phyloP scores from a whole-genome alignment of 1,140 invertebrate species.

The Papilio xuthus region DNA sequence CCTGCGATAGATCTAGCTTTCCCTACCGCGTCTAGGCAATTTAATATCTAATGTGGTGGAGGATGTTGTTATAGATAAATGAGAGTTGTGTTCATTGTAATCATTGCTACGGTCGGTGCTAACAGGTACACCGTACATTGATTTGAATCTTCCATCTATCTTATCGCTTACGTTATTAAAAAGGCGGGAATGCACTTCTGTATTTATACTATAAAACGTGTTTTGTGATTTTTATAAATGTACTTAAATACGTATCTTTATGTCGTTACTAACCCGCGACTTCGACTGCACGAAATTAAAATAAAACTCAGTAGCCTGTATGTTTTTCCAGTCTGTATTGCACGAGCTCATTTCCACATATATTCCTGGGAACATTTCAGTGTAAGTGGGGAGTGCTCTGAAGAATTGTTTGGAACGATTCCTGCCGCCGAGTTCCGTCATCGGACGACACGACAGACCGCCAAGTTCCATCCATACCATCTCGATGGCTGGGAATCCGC shows the following conservation, averaged over 20 bases:
- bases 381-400: too few species aligned
- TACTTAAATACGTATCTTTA: background rate
- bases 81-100: constrained; percentile 30
- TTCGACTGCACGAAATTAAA: too few species aligned
- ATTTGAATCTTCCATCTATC: background rate
- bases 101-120: background rate
- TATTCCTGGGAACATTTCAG: too few species aligned
- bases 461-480: too few species aligned
- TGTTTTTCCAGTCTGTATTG: too few species aligned
- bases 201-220: background rate
- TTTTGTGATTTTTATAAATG: background rate
- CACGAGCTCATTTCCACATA: too few species aligned
- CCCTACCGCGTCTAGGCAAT: constrained; percentile 48
- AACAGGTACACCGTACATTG: constrained; percentile 1
- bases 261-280: too few species aligned
- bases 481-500: too few species aligned
- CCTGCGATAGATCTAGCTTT: constrained; percentile 50
- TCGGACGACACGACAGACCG: too few species aligned
- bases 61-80: constrained; percentile 39
- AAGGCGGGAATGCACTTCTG: background rate
- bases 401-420: too few species aligned
- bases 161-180: background rate
- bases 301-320: too few species aligned
- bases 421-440: too few species aligned
- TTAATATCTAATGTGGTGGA: constrained; percentile 53